These are phyloP conservation scores for Lasioglossum leucozonium DNA, from an alignment of 2,888 invertebrate species.

Conservation along the genomic window DNA sequence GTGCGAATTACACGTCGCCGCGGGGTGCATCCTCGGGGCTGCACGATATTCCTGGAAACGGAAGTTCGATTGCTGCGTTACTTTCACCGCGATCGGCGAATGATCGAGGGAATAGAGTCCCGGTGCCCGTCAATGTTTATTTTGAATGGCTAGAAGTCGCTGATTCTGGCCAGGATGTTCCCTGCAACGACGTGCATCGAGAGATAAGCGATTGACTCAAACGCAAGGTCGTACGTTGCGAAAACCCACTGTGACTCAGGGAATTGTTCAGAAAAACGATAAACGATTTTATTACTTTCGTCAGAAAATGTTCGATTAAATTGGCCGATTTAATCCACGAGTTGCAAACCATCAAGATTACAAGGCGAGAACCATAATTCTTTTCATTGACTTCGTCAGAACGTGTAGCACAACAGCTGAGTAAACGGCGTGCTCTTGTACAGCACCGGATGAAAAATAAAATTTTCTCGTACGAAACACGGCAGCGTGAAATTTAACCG, in stretches of 20 bases:
- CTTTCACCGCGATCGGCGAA: background rate
- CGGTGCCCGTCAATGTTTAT: background rate
- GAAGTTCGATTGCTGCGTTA: slow-evolving; percentile 10
- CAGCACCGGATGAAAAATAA: slow-evolving; percentile 26
- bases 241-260: too few species aligned
- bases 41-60: slow-evolving; percentile 1
- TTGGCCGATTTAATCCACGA: background rate
- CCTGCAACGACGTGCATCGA: background rate
- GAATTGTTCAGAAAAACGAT: too few species aligned
- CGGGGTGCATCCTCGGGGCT: background rate
- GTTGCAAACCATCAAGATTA: background rate
- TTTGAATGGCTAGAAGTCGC: background rate
- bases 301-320: too few species aligned
- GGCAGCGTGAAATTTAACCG: slow-evolving; percentile 12
- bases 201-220: background rate
- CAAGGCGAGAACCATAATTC: slow-evolving; percentile 21
- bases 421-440: slow-evolving; percentile 11
- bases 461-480: slow-evolving; percentile 1
- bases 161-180: background rate
- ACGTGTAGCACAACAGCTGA: slow-evolving; percentile 33
- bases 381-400: slow-evolving; percentile 13
- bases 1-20: slow-evolving; percentile 14
- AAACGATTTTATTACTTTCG: too few species aligned
- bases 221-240: background rate
- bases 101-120: background rate